Base-by-base conservation (phyloP, 1,140 invertebrate species). In the Thrips palmi region DNA sequence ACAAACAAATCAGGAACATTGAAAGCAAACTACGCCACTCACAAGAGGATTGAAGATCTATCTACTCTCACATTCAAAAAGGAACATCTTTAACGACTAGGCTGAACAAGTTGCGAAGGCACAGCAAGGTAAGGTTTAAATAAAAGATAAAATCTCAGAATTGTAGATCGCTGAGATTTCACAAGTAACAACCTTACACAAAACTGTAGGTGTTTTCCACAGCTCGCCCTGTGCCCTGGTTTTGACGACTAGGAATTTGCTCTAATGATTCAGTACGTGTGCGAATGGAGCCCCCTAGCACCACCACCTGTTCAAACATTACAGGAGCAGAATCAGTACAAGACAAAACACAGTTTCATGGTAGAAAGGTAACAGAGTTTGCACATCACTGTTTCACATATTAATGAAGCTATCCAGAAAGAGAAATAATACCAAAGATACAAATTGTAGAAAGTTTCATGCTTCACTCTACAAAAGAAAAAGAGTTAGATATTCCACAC, bases 181-280 rank as follows among this genome's bases (percentile, higher is more conserved):
- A n/a, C n/a, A n/a, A n/a, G n/a, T n/a, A n/a, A n/a, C n/a, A n/a
- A 37, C 54, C 53, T 71, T 60, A 78, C 33, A 77, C 71, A 55
- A 77, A 78, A 42, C 73, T 75, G 49, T 79, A 79, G 23, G 74
- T 68, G 53, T 78, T 79, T 50, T 79, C 74, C 29, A 78, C 62
- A 19, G 75, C 75, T 48, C 76, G 57, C 27, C 49, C 50, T 3
- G 51, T 45, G 29, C 44, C 49, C 18, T 12, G 35, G 36, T 55
- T 52, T 49, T 65, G 59, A 42, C 59, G 63, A 48, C 60, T 61
- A 47, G 65, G 67, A 33, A 77, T 52, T 50, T 71, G 64, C 52
- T 78, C 75, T 45, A 79, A 57, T 8, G 73, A 76, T 46, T 74
- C 71, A 23, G 64, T 65, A 33, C 71, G 59, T 12, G 67, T 64